A percentile compares a stretch with the other conserved stretches of the same genome.
Evolutionary conservation across 2,113 vertebrate genomes (phyloP).

Genomic region (Prionailurus bengalensis): DNA sequence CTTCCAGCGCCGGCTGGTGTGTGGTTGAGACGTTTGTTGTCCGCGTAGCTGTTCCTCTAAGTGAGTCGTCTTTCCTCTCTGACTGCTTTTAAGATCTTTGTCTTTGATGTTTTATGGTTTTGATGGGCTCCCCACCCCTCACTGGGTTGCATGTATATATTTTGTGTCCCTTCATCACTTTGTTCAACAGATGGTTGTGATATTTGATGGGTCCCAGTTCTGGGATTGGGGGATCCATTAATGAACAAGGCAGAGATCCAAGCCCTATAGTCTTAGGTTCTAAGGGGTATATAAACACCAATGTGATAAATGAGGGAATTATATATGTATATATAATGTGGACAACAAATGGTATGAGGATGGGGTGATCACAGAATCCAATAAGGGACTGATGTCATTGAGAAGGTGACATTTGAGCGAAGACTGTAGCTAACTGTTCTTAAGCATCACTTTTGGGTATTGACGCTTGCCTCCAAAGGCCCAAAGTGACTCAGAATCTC

Average conservation of each 20-base stretch:
- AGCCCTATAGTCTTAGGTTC: no score
- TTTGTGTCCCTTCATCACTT: background rate
- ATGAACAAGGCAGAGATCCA: background rate
- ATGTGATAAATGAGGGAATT: background rate
- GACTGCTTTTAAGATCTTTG: background rate
- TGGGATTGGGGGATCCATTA: background rate
- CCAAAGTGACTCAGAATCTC: background rate
- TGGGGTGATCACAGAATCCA: no score
- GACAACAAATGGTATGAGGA: background rate
- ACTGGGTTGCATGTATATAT: background rate
- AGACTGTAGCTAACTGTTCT: background rate
- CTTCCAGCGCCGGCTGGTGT: background rate
- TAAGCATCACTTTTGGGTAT: no score
- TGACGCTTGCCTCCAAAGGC: no score
- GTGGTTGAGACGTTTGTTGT: background rate
- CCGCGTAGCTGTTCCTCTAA: background rate
- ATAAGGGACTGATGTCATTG: background rate
- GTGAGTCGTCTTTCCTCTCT: background rate
- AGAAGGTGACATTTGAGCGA: background rate
- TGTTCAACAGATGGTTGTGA: background rate
- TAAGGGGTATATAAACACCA: background rate
- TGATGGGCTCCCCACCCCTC: no score
- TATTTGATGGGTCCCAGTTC: background rate
- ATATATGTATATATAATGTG: background rate
- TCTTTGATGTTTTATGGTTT: background rate